Evolutionary conservation across 2,797 vertebrate species (phyloP), one percentile per base, ranked within the genome.

Genomic region (Sphenopsis melanotis): DNA sequence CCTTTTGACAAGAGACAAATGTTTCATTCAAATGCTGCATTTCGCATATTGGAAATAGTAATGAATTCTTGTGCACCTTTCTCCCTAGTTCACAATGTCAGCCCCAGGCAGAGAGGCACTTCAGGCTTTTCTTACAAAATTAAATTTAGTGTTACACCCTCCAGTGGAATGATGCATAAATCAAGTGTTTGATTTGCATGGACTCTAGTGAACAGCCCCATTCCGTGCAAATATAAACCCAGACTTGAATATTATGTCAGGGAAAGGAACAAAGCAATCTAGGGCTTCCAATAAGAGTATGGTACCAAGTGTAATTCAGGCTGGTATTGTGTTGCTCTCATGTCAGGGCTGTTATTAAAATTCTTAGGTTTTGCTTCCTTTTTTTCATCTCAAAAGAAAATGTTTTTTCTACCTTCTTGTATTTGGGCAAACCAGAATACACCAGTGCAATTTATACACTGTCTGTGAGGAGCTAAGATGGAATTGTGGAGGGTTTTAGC

Each of bases 21-120:
- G 99, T 99, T 99, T 99, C 99, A 99, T 99, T 99, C 98, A 99
- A 99, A 99, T 99, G 98, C 98, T 98, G 98, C 99, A 98, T 98
- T 99, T 99, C 98, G 98, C 98, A 99, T 99, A 99, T 99, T 98
- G 99, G 98, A 98, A 98, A 98, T 98, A 97, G 98, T 99, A 99
- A 99, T 99, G 99, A 99, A 99, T 99, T 99, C 98, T 96, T 96
- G 97, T 96, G 98, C 97, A 98, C 98, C 96, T 96, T 96, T 97
- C 97, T 95, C 97, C 98, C 97, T 97, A 97, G 98, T 99, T 99
- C 99, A 99, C 98, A 95, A 97, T 99, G 99, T 99, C 99, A 98
- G 94, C 97, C 97, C 97, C 87, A 97, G 97, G 97, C 97, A 76
- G 87, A 94, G 97, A 94, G 97, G 97, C 95, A 98, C 93, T 97